phyloP scores from a whole-genome alignment of 2,113 vertebrate species.

The Labeo catla region DNA sequence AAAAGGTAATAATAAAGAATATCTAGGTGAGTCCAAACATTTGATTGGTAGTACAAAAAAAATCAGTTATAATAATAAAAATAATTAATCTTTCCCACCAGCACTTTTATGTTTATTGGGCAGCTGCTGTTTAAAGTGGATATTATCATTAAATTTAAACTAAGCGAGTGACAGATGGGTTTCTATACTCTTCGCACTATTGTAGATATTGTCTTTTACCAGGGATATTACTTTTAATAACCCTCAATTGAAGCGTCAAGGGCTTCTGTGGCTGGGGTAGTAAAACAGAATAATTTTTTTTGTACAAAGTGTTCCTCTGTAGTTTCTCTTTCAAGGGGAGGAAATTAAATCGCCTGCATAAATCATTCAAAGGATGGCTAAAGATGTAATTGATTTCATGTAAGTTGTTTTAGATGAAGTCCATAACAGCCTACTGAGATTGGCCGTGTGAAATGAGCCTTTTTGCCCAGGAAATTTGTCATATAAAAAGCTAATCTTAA shows the following conservation, averaged over 20 bases:
- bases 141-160: slow-evolving; percentile 19
- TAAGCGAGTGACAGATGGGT: slow-evolving; percentile 11
- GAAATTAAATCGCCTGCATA: slow-evolving; percentile 27
- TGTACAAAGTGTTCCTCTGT: slow-evolving; percentile 5
- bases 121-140: not conserved
- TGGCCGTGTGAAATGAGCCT: not conserved
- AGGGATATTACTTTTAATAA: slow-evolving; percentile 39
- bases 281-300: not conserved
- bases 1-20: not conserved
- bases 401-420: slow-evolving; percentile 34
- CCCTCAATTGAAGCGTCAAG: not conserved
- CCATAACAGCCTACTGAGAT: not conserved
- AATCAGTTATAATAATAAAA: not conserved
- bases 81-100: not conserved
- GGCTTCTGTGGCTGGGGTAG: not conserved
- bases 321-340: slow-evolving; percentile 25
- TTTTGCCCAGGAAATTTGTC: slow-evolving; percentile 3
- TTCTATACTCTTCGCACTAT: not conserved
- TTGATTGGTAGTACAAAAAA: not conserved
- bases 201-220: slow-evolving; percentile 27
- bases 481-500: not conserved
- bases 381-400: slow-evolving; percentile 48
- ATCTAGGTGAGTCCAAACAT: not conserved
- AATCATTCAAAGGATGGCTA: slow-evolving; percentile 40
- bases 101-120: not conserved